Percentiles rank a stretch among this genome's conserved stretches.
phyloP scores from a whole-genome alignment of 2,797 vertebrate species.

The Myotis vivesi region DNA sequence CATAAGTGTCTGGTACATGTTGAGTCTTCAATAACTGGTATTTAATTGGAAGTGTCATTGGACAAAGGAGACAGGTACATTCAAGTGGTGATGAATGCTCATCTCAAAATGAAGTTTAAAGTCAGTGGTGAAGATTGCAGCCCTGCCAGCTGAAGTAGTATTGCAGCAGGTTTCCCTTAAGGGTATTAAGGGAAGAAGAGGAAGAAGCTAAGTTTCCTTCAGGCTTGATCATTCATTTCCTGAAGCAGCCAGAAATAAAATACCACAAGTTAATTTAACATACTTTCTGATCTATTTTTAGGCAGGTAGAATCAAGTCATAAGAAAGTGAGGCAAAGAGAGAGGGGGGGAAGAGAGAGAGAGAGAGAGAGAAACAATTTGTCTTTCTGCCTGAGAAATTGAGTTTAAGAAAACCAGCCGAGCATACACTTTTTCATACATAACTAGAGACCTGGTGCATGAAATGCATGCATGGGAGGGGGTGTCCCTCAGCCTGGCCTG shows the following conservation, averaged over 20 bases:
- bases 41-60: neutral
- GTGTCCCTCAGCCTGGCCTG: too few relatives aligned
- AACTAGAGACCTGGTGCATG: too few relatives aligned
- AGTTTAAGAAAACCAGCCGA: neutral
- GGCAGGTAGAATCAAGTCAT: neutral
- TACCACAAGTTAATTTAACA: conserved; percentile 49
- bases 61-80: neutral
- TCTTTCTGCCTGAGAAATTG: neutral
- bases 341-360: too few relatives aligned
- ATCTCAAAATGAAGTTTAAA: too few relatives aligned
- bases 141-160: neutral
- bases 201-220: conserved; percentile 18
- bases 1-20: neutral
- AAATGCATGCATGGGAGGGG: too few relatives aligned
- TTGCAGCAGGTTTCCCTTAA: neutral
- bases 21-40: neutral
- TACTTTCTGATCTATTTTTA: neutral
- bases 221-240: conserved; percentile 39
- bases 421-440: neutral
- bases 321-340: neutral
- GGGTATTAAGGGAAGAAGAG: neutral
- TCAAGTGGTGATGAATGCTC: neutral
- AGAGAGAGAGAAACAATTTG: neutral
- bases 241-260: conserved; percentile 56
- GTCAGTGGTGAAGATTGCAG: neutral